A percentile compares a stretch with the other conserved stretches of the same genome.
phyloP scores from a whole-genome alignment of 2,113 vertebrate species.

The Tursiops truncatus region DNA sequence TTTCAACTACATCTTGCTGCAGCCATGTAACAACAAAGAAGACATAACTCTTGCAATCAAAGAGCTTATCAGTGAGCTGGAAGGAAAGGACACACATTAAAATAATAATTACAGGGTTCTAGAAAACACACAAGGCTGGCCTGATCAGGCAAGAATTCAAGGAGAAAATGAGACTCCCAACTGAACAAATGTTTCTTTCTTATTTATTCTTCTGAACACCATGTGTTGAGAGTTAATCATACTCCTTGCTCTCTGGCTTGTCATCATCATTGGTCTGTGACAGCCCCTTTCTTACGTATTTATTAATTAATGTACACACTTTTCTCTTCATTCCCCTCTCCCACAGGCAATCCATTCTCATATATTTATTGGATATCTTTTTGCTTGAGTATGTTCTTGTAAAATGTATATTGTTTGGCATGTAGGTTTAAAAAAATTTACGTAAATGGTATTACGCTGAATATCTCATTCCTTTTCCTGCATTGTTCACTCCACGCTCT shows the following conservation, averaged over 20 bases:
- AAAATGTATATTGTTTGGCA: slow-evolving; percentile 16
- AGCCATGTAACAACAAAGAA: not conserved
- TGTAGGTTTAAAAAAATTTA: slow-evolving; percentile 21
- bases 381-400: slow-evolving; percentile 34
- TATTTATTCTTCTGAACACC: not conserved
- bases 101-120: not conserved
- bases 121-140: not conserved
- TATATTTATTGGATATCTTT: slow-evolving; percentile 9
- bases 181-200: not conserved
- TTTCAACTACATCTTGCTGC: not conserved
- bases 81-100: not conserved
- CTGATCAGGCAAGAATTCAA: not conserved
- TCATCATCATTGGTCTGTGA: not conserved
- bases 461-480: not conserved
- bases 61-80: not conserved
- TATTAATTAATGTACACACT: not conserved
- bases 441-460: not conserved
- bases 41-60: not conserved
- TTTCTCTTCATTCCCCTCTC: not conserved
- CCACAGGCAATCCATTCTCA: not conserved
- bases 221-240: not conserved
- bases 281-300: not conserved
- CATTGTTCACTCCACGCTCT: not conserved
- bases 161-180: not conserved
- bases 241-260: not conserved